phyloP scores from a whole-genome alignment of 2,888 invertebrate genomes.

The Buathra laborator region DNA sequence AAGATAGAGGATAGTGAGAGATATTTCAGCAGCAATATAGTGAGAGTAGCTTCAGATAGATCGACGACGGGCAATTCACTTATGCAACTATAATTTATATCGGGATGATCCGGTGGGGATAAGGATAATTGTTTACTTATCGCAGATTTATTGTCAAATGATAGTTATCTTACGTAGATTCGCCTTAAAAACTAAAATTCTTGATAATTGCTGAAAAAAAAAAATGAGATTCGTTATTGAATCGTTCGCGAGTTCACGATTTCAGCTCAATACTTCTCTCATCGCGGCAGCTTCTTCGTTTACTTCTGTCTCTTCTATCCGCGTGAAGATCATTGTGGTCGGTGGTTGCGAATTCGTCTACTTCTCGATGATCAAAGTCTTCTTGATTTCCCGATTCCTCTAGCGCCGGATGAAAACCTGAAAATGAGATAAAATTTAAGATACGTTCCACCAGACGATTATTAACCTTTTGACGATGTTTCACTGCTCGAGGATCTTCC shows the following conservation, averaged over 20 bases:
- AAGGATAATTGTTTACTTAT: constrained; percentile 47
- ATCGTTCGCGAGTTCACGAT: constrained; percentile 33
- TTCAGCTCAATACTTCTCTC: constrained; percentile 65
- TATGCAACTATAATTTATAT: constrained; percentile 51
- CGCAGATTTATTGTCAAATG: constrained; percentile 60
- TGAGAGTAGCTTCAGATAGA: constrained; percentile 57
- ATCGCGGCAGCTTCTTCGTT: constrained; percentile 34
- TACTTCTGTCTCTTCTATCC: background rate
- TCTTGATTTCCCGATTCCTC: background rate
- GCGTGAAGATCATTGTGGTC: background rate
- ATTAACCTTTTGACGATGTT: constrained; percentile 5
- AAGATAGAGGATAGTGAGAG: constrained; percentile 66
- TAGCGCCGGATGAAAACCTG: constrained; percentile 55
- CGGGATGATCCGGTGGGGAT: constrained; percentile 19
- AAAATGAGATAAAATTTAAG: constrained; percentile 70
- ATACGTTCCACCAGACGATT: constrained; percentile 61
- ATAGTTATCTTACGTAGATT: constrained; percentile 38
- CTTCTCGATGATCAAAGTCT: background rate
- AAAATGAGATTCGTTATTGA: constrained; percentile 4
- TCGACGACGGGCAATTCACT: constrained; percentile 56
- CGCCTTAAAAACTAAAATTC: constrained; percentile 59
- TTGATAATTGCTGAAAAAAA: constrained; percentile 33
- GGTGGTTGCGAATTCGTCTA: background rate
- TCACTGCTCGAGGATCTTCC: constrained; percentile 1
- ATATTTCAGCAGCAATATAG: constrained; percentile 57